Evolutionary conservation across 2,113 vertebrate genomes (phyloP), one percentile per base, ranked within the genome.

Genomic region (Oryzias woworae): DNA sequence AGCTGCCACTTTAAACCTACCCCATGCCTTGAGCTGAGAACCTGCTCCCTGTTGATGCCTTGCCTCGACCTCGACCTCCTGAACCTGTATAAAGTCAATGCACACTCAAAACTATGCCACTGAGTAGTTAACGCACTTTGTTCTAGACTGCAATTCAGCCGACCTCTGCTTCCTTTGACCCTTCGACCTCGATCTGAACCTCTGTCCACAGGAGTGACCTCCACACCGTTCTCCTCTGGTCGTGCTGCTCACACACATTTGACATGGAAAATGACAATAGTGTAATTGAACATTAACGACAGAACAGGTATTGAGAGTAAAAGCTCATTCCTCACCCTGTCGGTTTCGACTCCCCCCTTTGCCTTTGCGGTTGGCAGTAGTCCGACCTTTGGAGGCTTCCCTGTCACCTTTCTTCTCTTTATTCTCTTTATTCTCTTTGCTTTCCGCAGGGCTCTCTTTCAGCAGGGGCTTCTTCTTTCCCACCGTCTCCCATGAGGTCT

Each of bases 401-500:
- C 92, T 92, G 76, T 98, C 95, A 7, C 83, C 94, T 89, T 92
- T 94, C 89, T 96, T 98, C 88, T 98, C 96, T 87, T 94, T 67
- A 58, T 91, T 92, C 77, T 92, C 90, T 75, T 91, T 91, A 87
- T 96, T 98, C 81, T 98, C 96, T 90, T 96, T 97, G 90, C 94
- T 95, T 88, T 98, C 97, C 50, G 88, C 86, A 14, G 83, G 81
- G 68, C 84, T 86, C 55, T 99, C 97, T 69, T 98, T 99, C 75
- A 92, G 93, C 81, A 96, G 85, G 64, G 85, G 94, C 81, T 96
- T 97, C 92, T 97, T 99, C 91, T 94, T 99, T 48, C 95, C 97
- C 75, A 99, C 97, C 0, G 95, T 99, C 83, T 99, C 97, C 97
- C 97, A 99, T 4, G 95, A 96, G 69, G 95, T 96, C 97, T 98